phyloP scores from a whole-genome alignment of 2,888 invertebrate species.

The Plebejus argus region DNA sequence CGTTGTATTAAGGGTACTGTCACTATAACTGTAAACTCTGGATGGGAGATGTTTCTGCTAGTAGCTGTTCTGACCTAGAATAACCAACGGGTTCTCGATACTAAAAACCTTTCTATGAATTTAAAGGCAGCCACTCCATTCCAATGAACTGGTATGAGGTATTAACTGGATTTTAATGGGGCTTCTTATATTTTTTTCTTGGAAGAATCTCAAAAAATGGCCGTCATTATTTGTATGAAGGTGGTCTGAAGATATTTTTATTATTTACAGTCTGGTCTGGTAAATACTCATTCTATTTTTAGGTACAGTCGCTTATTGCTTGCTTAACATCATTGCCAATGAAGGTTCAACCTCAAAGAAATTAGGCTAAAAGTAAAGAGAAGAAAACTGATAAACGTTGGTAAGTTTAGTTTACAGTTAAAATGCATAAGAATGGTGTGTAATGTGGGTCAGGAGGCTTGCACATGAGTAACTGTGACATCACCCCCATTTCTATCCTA shows the following conservation, averaged over 20 bases:
- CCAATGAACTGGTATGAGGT: too few species aligned
- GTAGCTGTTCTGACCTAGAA: too few species aligned
- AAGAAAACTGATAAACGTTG: slow-evolving; percentile 32
- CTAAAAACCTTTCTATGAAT: too few species aligned
- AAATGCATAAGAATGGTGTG: slow-evolving; percentile 41
- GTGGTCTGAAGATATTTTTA: not conserved
- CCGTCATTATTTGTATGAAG: not conserved
- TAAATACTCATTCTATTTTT: not conserved
- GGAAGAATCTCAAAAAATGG: too few species aligned
- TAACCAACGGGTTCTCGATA: too few species aligned
- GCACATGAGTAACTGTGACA: slow-evolving; percentile 43
- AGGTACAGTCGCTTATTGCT: not conserved
- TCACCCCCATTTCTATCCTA: slow-evolving; percentile 40
- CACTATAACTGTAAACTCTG: too few species aligned
- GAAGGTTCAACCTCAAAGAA: not conserved
- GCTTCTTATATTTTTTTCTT: too few species aligned
- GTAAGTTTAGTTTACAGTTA: slow-evolving; percentile 31
- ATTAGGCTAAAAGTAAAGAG: not conserved
- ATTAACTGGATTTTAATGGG: too few species aligned
- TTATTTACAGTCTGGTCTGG: not conserved
- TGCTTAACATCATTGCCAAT: not conserved
- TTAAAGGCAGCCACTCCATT: too few species aligned
- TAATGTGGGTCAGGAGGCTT: slow-evolving; percentile 74
- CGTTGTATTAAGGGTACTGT: too few species aligned
- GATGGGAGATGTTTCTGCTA: too few species aligned